Evolutionary conservation across 2,113 vertebrate species (phyloP).

Genomic region (Astur gentilis): DNA sequence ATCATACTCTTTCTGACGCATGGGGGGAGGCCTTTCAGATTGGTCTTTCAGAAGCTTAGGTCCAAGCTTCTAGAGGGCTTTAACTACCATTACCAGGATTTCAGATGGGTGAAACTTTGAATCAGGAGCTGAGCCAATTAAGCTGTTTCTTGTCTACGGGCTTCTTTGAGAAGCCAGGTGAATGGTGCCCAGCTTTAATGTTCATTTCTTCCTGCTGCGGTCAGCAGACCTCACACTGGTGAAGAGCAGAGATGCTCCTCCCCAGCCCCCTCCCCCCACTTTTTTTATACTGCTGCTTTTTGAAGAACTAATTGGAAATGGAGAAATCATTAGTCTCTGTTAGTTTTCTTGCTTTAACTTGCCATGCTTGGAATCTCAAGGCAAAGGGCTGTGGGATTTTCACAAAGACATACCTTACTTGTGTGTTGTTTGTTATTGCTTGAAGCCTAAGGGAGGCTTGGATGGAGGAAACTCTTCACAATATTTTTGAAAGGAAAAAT

Average conservation of each 20-base stretch:
- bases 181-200: neutral
- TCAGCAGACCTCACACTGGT: neutral
- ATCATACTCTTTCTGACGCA: neutral
- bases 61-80: neutral
- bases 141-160: neutral
- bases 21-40: neutral
- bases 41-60: neutral
- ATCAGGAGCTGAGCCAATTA: neutral
- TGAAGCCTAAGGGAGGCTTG: neutral
- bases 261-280: fast-evolving
- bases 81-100: neutral
- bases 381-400: neutral
- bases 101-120: neutral
- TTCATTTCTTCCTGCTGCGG: neutral
- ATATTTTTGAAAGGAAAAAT: neutral
- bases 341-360: neutral
- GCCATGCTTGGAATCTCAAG: neutral
- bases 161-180: neutral
- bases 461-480: neutral
- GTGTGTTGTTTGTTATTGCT: neutral
- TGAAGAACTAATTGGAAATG: neutral
- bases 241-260: neutral
- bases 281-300: neutral
- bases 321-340: neutral
- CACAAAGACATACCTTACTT: neutral